Percentiles rank a stretch among this genome's conserved stretches.
phyloP scores from a whole-genome alignment of 2,888 invertebrate genomes.

The Micoletzkya japonica region DNA sequence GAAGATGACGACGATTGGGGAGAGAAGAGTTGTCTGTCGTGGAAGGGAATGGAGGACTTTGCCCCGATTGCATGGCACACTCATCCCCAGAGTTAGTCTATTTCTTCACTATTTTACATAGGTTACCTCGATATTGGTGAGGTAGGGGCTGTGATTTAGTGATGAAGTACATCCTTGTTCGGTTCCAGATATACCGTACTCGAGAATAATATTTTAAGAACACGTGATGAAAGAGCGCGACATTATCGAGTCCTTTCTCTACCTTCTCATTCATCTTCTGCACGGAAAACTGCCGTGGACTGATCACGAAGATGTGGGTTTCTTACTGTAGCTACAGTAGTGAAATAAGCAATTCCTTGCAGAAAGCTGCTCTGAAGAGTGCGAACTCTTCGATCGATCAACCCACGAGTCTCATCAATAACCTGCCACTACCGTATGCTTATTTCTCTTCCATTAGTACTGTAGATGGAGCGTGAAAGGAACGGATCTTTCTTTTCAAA shows the following conservation, averaged over 20 bases:
- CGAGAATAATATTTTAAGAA: not conserved
- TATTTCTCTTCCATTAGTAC: too few relatives aligned
- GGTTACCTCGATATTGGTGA: too few relatives aligned
- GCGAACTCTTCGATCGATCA: too few relatives aligned
- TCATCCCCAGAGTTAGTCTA: too few relatives aligned
- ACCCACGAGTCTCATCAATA: too few relatives aligned
- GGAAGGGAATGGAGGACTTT: slow-evolving; percentile 8
- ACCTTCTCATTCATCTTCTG: slow-evolving; percentile 4
- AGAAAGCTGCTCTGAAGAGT: too few relatives aligned
- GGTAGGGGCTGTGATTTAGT: not conserved
- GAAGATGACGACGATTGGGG: not conserved
- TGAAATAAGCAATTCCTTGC: too few relatives aligned
- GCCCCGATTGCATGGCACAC: slow-evolving; percentile 18
- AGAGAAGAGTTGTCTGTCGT: not conserved
- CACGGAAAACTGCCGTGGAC: slow-evolving; percentile 13
- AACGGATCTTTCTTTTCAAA: not conserved
- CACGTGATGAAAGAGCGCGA: slow-evolving; percentile 24
- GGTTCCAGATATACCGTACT: not conserved
- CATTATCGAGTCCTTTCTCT: slow-evolving; percentile 9
- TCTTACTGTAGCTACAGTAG: too few relatives aligned
- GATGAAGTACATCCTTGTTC: not conserved
- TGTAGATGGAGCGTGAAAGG: not conserved
- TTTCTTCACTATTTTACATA: too few relatives aligned
- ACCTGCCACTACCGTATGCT: too few relatives aligned
- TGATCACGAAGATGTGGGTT: not conserved